These are phyloP conservation scores for Eristalis pertinax DNA, from an alignment of 2,888 invertebrate species.

Conservation along the genomic window DNA sequence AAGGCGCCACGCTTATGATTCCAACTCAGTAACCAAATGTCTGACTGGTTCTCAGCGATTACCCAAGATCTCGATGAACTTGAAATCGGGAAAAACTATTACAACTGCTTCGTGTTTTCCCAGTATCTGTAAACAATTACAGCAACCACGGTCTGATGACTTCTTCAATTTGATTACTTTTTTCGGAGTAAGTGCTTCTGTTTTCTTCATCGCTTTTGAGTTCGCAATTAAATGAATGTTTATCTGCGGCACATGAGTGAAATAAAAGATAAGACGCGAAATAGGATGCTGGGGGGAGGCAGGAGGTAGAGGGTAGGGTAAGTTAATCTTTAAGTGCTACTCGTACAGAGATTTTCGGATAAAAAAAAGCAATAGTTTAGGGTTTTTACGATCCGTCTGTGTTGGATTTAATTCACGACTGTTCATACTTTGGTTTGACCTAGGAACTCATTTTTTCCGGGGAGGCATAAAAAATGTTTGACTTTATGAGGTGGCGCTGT, in stretches of 20 bases:
- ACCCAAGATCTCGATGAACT: not conserved
- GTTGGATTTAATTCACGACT: not conserved
- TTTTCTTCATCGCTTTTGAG: not conserved
- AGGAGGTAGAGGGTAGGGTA: not conserved
- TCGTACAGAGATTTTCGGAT: not conserved
- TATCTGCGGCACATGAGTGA: not conserved
- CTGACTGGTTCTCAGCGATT: not conserved
- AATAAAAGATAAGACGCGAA: not conserved
- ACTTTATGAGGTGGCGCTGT: not conserved
- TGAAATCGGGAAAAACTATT: not conserved
- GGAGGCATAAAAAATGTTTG: not conserved
- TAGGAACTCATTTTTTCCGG: not conserved
- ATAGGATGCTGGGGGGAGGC: not conserved
- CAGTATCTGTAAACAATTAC: constrained; percentile 9
- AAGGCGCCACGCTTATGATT: not conserved
- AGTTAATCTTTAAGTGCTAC: not conserved
- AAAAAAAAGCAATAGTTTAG: not conserved
- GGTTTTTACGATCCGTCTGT: not conserved
- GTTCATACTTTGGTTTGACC: not conserved
- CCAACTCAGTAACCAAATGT: not conserved
- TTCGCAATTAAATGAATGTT: not conserved
- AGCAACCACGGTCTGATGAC: constrained; percentile 21
- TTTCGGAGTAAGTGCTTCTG: not conserved
- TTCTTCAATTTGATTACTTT: constrained; percentile 13
- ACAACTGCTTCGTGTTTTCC: not conserved